These are phyloP conservation scores for Phaonia tiefii DNA, from an alignment of 2,888 invertebrate genomes.

Conservation along the genomic window DNA sequence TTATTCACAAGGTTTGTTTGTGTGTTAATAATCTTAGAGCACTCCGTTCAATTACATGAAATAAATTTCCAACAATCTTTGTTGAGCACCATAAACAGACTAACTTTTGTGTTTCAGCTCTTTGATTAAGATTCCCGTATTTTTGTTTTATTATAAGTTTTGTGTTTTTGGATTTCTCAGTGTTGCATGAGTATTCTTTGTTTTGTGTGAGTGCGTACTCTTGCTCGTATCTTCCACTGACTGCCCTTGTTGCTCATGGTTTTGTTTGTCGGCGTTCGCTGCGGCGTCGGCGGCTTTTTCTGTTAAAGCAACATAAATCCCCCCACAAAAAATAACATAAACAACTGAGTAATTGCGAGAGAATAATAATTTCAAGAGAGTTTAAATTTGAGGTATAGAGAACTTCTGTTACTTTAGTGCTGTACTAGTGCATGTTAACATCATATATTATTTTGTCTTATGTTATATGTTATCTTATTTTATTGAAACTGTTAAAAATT, in stretches of 20 bases:
- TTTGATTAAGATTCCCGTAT: slow-evolving; percentile 42
- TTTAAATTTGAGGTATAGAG: too few relatives aligned
- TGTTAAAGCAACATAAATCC: slow-evolving; percentile 18
- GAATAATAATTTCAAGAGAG: too few relatives aligned
- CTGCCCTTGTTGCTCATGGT: not conserved
- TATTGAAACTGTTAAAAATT: too few relatives aligned
- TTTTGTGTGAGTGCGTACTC: not conserved
- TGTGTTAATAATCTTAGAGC: slow-evolving; percentile 11
- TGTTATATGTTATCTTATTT: too few relatives aligned
- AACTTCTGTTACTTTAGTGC: too few relatives aligned
- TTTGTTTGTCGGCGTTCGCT: too few relatives aligned
- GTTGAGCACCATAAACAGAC: slow-evolving; percentile 66
- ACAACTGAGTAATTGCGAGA: not conserved
- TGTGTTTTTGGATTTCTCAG: slow-evolving; percentile 9
- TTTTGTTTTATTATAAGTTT: not conserved
- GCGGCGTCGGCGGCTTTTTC: slow-evolving; percentile 9
- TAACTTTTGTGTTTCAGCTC: slow-evolving; percentile 49
- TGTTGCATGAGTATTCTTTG: not conserved
- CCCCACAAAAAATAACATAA: not conserved
- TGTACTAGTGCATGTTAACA: too few relatives aligned
- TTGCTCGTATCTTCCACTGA: not conserved
- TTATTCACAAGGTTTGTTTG: not conserved
- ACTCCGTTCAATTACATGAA: slow-evolving; percentile 36
- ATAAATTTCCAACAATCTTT: slow-evolving; percentile 40
- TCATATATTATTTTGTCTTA: too few relatives aligned